Conservation (phyloP, 2,888 invertebrate genomes). For the Dryococelus australis region DNA sequence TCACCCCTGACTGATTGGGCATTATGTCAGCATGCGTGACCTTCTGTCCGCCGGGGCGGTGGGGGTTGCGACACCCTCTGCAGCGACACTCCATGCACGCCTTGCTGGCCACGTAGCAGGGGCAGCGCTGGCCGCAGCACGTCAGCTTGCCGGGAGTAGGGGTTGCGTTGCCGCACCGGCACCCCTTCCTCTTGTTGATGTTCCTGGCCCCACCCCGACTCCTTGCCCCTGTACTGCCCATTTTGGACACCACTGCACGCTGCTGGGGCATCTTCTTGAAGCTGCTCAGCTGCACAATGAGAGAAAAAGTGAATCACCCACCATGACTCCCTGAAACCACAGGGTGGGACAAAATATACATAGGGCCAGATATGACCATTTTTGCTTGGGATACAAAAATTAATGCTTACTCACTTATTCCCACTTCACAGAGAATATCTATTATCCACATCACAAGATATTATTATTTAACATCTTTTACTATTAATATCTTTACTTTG, state of each 20-base stretch:
- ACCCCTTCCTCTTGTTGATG: constrained; percentile 61
- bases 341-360: too few relatives aligned
- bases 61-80: constrained; percentile 91
- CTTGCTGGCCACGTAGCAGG: constrained; percentile 90
- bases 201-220: constrained; percentile 29
- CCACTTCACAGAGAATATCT: too few relatives aligned
- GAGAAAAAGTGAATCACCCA: constrained; percentile 21
- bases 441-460: too few relatives aligned
- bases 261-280: constrained; percentile 61
- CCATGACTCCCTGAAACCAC: background rate
- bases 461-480: too few relatives aligned
- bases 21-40: constrained; percentile 56
- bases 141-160: constrained; percentile 88
- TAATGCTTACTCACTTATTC: too few relatives aligned
- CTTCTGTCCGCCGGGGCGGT: constrained; percentile 82
- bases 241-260: background rate
- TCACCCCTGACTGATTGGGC: too few relatives aligned
- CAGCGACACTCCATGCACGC: constrained; percentile 91
- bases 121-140: constrained; percentile 93
- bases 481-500: too few relatives aligned
- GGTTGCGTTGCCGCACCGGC: constrained; percentile 91
- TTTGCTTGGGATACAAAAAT: too few relatives aligned
- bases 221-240: background rate
- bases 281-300: constrained; percentile 55
- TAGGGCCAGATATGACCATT: too few relatives aligned